Percentiles rank a stretch among this genome's conserved stretches.
These are phyloP conservation scores for Cydia splendana DNA, from an alignment of 1,140 invertebrate species.

Conservation along the genomic window DNA sequence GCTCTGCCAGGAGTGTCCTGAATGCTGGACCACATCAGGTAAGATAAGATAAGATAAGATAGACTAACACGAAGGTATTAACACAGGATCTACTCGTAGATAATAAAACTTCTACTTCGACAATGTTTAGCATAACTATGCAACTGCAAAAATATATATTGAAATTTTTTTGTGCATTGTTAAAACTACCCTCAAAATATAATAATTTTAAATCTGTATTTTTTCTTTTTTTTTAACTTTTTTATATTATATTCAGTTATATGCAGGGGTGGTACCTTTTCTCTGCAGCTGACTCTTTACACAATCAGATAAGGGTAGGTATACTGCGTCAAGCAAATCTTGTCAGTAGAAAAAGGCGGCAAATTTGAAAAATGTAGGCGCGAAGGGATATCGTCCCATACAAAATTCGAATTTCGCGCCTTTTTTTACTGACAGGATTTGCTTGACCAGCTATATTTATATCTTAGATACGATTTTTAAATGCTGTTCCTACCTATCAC, in stretches of 20 bases:
- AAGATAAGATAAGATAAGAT: constrained; percentile 42
- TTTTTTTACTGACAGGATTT: too few species aligned
- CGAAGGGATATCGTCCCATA: too few species aligned
- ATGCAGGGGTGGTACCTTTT: neutral
- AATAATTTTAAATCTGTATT: neutral
- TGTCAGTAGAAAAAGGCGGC: too few species aligned
- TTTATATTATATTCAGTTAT: neutral
- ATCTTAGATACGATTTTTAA: neutral
- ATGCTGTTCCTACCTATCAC: neutral
- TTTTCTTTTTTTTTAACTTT: neutral
- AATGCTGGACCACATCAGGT: constrained; percentile 81
- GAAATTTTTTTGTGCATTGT: too few species aligned
- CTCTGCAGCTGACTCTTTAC: neutral
- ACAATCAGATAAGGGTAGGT: neutral
- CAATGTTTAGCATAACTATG: neutral
- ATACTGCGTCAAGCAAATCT: too few species aligned
- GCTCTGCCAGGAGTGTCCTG: constrained; percentile 80
- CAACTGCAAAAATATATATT: neutral
- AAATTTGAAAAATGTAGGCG: too few species aligned
- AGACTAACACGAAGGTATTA: neutral
- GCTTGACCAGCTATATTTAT: too few species aligned
- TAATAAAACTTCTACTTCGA: neutral
- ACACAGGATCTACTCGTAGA: neutral
- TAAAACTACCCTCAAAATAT: neutral
- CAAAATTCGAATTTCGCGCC: too few species aligned